Conservation (phyloP, 2,797 vertebrate species). For the Amblyraja radiata region DNA sequence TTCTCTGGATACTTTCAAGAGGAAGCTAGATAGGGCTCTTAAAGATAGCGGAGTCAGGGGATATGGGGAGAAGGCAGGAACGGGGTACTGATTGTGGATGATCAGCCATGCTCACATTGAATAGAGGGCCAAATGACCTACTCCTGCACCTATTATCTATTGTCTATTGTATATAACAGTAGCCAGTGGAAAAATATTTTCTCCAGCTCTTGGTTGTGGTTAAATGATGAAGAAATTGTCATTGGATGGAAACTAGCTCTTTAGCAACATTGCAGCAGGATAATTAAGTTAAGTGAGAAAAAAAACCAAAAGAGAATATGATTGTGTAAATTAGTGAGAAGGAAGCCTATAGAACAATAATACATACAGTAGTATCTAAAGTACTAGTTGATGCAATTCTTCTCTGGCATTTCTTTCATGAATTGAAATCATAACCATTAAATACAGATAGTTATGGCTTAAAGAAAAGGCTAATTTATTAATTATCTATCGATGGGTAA, state of each 20-base stretch:
- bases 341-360: not conserved
- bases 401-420: not conserved
- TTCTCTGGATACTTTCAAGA: too few relatives aligned
- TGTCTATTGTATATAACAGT: too few relatives aligned
- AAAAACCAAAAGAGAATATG: not conserved
- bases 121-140: too few relatives aligned
- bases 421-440: not conserved
- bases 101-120: too few relatives aligned
- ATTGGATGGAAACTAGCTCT: not conserved
- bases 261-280: not conserved
- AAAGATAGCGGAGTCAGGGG: too few relatives aligned
- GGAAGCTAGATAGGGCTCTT: too few relatives aligned
- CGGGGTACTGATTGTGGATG: too few relatives aligned
- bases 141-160: too few relatives aligned
- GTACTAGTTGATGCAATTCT: not conserved
- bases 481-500: not conserved
- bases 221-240: too few relatives aligned
- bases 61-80: too few relatives aligned
- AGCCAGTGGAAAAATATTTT: not conserved
- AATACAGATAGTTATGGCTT: not conserved
- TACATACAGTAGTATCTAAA: not conserved
- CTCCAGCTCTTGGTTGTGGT: too few relatives aligned
- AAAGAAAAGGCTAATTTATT: not conserved
- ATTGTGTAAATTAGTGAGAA: not conserved
- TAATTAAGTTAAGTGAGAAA: not conserved